A percentile compares a stretch with the other conserved stretches of the same genome.
Conservation (phyloP, 2,113 vertebrate genomes). For the Mastomys coucha region DNA sequence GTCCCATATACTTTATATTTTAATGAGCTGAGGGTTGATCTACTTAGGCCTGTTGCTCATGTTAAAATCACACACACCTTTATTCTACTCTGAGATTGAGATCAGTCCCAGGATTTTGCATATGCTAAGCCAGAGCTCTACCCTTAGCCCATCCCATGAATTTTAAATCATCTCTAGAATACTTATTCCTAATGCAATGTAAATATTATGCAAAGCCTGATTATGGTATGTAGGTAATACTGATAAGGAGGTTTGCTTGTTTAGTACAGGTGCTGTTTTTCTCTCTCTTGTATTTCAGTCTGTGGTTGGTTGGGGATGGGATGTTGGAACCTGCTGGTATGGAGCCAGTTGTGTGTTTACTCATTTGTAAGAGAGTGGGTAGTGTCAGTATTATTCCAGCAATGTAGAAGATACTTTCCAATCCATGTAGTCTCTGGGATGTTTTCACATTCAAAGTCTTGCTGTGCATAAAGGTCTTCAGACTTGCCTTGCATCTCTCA, state of each 20-base stretch:
- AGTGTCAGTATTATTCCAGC: not conserved
- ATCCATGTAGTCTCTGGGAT: not conserved
- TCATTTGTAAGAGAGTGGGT: not conserved
- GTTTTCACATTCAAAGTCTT: constrained; percentile 27
- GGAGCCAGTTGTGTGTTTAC: not conserved
- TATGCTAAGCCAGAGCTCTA: not conserved
- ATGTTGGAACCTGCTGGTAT: not conserved
- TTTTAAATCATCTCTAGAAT: not conserved
- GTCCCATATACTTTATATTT: not conserved
- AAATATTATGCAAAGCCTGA: not conserved
- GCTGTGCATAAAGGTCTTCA: not conserved
- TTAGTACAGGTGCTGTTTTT: not conserved
- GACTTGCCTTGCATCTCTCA: not conserved
- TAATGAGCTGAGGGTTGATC: not conserved
- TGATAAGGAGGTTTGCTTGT: not conserved
- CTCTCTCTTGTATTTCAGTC: not conserved
- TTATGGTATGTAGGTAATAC: not conserved
- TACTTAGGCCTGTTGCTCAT: not conserved
- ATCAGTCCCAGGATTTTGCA: not conserved
- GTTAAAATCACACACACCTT: not conserved
- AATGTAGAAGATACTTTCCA: not conserved
- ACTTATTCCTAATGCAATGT: not conserved
- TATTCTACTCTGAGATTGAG: not conserved
- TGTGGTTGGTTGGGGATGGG: not conserved
- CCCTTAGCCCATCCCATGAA: not conserved